Evolutionary conservation across 2,888 invertebrate species (phyloP).

Genomic region (Ochlodes sylvanus): DNA sequence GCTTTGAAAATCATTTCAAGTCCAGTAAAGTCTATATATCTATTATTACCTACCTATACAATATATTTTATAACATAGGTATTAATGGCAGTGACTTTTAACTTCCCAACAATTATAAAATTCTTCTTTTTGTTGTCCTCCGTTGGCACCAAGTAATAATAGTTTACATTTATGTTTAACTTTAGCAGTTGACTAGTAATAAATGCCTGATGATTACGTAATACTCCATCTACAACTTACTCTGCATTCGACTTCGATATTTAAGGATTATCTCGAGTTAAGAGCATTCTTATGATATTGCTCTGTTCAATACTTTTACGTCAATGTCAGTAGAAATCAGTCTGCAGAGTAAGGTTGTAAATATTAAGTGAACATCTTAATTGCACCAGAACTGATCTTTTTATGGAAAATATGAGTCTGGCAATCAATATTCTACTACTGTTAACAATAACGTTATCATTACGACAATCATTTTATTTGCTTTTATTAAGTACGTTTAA

Average conservation of each 20-base stretch:
- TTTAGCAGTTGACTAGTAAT: slow-evolving; percentile 33
- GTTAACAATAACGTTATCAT: background rate
- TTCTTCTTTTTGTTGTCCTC: background rate
- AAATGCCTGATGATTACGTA: slow-evolving; percentile 25
- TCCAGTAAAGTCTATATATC: background rate
- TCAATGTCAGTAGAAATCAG: background rate
- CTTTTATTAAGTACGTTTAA: background rate
- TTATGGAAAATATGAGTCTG: slow-evolving; percentile 1
- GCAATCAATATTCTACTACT: background rate
- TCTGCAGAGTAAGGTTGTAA: slow-evolving; percentile 19
- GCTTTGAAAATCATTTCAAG: background rate
- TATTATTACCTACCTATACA: background rate
- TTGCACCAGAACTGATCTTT: slow-evolving; percentile 17
- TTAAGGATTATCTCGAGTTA: background rate
- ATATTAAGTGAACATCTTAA: slow-evolving; percentile 5
- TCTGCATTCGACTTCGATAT: slow-evolving; percentile 19
- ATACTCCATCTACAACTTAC: background rate
- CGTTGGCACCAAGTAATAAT: slow-evolving; percentile 9
- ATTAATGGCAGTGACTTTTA: slow-evolving; percentile 27
- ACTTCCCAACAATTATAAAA: background rate
- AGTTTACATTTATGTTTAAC: slow-evolving; percentile 42
- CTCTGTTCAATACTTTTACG: background rate
- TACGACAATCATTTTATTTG: background rate
- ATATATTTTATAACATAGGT: slow-evolving; percentile 7
- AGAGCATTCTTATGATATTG: background rate